A percentile compares a stretch with the other conserved stretches of the same genome.
Conservation (phyloP, 2,888 invertebrate genomes). For the Drymonia ruficornis region DNA sequence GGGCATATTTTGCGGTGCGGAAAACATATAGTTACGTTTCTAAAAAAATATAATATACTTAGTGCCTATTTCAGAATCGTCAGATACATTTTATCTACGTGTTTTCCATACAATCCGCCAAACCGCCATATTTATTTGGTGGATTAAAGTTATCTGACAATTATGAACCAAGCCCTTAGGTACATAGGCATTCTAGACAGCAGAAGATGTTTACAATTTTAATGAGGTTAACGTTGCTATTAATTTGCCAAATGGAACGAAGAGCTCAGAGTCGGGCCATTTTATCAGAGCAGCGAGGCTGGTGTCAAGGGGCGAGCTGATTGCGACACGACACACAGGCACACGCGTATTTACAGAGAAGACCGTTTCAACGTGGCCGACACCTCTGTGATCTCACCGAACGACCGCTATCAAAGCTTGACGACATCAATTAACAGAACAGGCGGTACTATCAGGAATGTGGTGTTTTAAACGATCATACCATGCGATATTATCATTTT, state of each 20-base stretch:
- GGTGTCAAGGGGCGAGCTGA: conserved; percentile 74
- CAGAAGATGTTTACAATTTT: conserved; percentile 6
- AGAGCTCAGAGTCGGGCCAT: conserved; percentile 24
- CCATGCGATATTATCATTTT: conserved; percentile 19
- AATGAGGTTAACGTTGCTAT: conserved; percentile 33
- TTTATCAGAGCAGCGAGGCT: conserved; percentile 53
- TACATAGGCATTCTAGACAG: not conserved
- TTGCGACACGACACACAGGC: conserved; percentile 55
- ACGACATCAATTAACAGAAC: conserved; percentile 53
- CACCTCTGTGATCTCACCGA: conserved; percentile 71
- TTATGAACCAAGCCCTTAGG: no score
- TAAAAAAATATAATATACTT: no score
- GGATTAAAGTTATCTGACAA: no score
- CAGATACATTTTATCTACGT: no score
- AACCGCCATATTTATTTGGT: no score
- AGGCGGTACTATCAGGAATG: conserved; percentile 41
- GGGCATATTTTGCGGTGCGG: no score
- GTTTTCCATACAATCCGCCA: no score
- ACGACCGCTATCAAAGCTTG: conserved; percentile 40
- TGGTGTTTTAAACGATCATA: conserved; percentile 31
- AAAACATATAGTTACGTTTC: no score
- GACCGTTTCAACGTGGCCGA: conserved; percentile 61
- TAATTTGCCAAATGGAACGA: conserved; percentile 39
- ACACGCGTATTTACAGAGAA: conserved; percentile 58
- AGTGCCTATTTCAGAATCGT: no score